Evolutionary conservation across 2,113 vertebrate species (phyloP).

Genomic region (Eubucco bourcierii): DNA sequence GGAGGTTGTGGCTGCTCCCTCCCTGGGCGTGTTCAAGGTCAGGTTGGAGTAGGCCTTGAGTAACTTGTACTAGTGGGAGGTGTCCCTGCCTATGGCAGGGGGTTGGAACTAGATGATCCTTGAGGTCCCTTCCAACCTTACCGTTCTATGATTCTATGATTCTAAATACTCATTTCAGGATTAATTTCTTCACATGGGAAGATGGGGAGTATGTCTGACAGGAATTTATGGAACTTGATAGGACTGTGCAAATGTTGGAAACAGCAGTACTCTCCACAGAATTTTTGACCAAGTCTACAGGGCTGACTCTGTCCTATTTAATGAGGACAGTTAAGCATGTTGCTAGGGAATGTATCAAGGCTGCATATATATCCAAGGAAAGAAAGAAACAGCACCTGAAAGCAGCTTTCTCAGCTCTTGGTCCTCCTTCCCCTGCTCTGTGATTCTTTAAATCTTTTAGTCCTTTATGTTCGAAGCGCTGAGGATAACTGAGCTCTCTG

Average conservation of each 20-base stretch:
- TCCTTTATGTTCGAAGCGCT: background rate
- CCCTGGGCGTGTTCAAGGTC: no score
- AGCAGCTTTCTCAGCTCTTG: background rate
- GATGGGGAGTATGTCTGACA: accelerated
- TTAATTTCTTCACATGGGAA: background rate
- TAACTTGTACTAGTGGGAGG: no score
- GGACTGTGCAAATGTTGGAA: background rate
- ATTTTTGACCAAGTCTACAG: background rate
- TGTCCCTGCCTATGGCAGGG: no score
- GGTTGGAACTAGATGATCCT: no score
- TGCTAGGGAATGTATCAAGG: background rate
- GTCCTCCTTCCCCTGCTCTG: background rate
- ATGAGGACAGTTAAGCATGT: background rate
- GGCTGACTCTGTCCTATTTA: background rate
- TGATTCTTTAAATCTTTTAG: background rate
- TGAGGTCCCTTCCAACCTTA: no score
- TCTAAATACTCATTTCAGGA: accelerated
- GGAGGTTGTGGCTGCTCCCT: no score
- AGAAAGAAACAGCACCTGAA: background rate
- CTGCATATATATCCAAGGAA: background rate
- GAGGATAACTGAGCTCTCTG: background rate
- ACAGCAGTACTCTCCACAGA: background rate
- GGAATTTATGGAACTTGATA: background rate
- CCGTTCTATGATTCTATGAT: no score
- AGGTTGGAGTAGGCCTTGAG: no score